Evolutionary conservation across 2,888 invertebrate species (phyloP), one percentile per base, ranked within the genome.

Genomic region (Scaptomyza polygonia): DNA sequence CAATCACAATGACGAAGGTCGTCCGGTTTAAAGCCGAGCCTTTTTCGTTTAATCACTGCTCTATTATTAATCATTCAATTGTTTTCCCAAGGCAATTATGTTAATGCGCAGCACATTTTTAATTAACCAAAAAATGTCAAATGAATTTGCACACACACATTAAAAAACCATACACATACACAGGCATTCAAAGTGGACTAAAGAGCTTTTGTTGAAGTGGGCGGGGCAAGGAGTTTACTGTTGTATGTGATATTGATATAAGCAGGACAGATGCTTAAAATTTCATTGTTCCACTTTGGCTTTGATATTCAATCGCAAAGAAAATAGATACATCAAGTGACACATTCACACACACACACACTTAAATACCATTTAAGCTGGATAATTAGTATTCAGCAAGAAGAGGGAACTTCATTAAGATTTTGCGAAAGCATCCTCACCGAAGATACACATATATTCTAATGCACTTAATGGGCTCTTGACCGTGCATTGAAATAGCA

Each of bases 31-130:
- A 40, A 47, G 56, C 40, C 30, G 62, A 52, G 57, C 49, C 53
- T 53, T 61, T 75, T 75, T 68, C 58, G 76, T 67, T 79, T 72
- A 79, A 79, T 79, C 76, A 77, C 79, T 72, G 62, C 66, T 63
- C 78, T 67, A 79, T 79, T 79, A 79, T 81, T 81, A 83, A 81
- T 81, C 83, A 81, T 83, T 81, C 78, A 79, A 79, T 80, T 81
- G 79, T 81, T 68, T 71, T 83, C 80, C 80, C 83, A 65, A 54
- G 75, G 78, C 78, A 81, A 81, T 81, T 81, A 83, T 83, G 76
- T 77, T 76, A 81, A 83, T 81, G 78, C 67, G 62, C 69, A 83
- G 70, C 80, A 77, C 76, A 79, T 77, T 77, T 79, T 83, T 80
- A 79, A 79, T 79, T 79, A 79, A 79, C 77, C 74, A 43, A 67